phyloP scores from a whole-genome alignment of 2,797 vertebrate species.

The Neosalanx taihuensis region DNA sequence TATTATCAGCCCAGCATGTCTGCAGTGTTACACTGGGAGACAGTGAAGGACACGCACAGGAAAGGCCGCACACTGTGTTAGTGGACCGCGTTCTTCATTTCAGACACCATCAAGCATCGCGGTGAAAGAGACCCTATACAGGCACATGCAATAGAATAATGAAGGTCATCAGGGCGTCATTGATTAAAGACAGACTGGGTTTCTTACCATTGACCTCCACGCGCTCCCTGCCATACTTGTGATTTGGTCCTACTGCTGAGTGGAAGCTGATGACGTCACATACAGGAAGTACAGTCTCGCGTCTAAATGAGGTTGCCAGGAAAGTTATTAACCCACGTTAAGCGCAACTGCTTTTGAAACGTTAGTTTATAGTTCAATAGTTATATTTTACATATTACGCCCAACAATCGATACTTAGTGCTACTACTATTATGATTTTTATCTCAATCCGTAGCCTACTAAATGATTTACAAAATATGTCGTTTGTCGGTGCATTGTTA shows the following conservation, averaged over 20 bases:
- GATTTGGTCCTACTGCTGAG: not conserved
- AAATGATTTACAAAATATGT: not conserved
- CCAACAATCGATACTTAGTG: no score
- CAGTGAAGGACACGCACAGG: constrained; percentile 42
- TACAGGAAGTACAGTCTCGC: not conserved
- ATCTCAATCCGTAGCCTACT: no score
- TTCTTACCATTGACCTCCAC: constrained; percentile 80
- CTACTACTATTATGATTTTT: no score
- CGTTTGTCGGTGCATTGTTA: not conserved
- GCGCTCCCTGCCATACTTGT: constrained; percentile 68
- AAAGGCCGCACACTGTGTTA: not conserved
- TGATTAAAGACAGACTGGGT: not conserved
- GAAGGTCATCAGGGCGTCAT: not conserved
- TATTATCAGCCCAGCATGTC: no score
- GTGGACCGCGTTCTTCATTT: not conserved
- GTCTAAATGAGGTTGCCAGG: not conserved
- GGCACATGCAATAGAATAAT: not conserved
- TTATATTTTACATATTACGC: not conserved
- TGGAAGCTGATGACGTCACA: not conserved
- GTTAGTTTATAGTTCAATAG: not conserved
- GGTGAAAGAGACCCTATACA: not conserved
- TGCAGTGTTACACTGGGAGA: no score
- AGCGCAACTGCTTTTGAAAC: not conserved
- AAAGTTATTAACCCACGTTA: not conserved
- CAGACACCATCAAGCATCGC: not conserved